Percentiles rank a stretch among this genome's conserved stretches.
Evolutionary conservation across 1,140 invertebrate species (phyloP).

Genomic region (Trichonephila inaurata): DNA sequence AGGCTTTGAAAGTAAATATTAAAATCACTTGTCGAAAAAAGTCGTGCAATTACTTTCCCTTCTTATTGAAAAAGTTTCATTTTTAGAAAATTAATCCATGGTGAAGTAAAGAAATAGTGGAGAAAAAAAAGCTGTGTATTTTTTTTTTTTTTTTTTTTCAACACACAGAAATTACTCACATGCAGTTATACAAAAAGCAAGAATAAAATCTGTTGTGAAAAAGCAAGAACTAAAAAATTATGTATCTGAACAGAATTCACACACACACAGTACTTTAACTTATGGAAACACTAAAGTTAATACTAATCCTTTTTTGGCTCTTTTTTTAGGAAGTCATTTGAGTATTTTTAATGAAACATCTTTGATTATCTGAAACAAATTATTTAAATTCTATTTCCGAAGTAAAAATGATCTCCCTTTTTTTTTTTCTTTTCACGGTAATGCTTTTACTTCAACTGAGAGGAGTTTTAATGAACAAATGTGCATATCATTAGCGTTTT

Average conservation of each 20-base stretch:
- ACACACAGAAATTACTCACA: too few species aligned
- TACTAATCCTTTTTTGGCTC: not conserved
- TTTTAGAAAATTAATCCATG: too few species aligned
- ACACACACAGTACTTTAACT: not conserved
- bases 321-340: not conserved
- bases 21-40: too few species aligned
- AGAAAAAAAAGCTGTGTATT: too few species aligned
- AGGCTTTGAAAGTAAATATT: too few species aligned
- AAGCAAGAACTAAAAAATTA: too few species aligned
- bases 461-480: not conserved
- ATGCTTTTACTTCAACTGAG: not conserved
- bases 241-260: not conserved
- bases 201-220: too few species aligned
- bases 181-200: too few species aligned
- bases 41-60: too few species aligned
- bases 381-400: not conserved
- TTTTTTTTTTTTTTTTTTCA: too few species aligned
- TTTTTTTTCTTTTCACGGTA: not conserved
- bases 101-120: too few species aligned
- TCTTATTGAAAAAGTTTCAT: too few species aligned
- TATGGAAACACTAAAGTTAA: not conserved
- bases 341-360: not conserved
- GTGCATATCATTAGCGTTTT: not conserved
- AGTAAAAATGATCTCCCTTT: not conserved
- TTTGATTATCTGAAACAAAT: not conserved